phyloP scores from a whole-genome alignment of 2,113 vertebrate genomes.

The Oreochromis spilurus region DNA sequence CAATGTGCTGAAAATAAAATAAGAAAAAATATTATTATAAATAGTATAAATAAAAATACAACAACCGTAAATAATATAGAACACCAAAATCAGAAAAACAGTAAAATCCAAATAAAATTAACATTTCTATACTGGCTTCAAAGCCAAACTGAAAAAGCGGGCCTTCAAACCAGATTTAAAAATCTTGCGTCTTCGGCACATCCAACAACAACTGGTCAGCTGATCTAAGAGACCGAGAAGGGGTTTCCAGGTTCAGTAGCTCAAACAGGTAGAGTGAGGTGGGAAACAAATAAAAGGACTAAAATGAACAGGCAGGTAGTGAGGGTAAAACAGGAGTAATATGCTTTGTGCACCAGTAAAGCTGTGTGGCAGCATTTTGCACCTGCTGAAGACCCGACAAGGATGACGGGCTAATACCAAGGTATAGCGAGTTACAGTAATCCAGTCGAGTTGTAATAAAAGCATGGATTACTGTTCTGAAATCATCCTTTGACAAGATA shows the following conservation, averaged over 20 bases:
- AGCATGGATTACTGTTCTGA: not conserved
- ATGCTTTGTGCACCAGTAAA: accelerated
- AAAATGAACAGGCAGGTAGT: not conserved
- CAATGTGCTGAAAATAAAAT: not conserved
- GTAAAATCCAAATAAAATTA: not conserved
- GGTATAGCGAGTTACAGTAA: not conserved
- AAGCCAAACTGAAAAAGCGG: not conserved
- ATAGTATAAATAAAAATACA: not conserved
- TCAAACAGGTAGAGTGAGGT: not conserved
- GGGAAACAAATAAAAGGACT: not conserved
- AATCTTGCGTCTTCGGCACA: accelerated
- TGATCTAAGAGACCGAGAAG: not conserved
- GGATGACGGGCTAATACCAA: not conserved
- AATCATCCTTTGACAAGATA: not conserved
- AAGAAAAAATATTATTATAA: not conserved
- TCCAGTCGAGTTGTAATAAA: accelerated
- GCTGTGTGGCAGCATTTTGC: not conserved
- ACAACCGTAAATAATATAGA: not conserved
- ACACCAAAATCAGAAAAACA: not conserved
- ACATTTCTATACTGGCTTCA: not conserved
- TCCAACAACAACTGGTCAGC: not conserved
- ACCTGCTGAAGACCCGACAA: not conserved
- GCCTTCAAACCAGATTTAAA: not conserved
- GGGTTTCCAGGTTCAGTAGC: not conserved
- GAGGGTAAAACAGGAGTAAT: not conserved